Percentiles rank a stretch among this genome's conserved stretches.
phyloP scores from a whole-genome alignment of 2,888 invertebrate genomes.

The Panzeria rudis region DNA sequence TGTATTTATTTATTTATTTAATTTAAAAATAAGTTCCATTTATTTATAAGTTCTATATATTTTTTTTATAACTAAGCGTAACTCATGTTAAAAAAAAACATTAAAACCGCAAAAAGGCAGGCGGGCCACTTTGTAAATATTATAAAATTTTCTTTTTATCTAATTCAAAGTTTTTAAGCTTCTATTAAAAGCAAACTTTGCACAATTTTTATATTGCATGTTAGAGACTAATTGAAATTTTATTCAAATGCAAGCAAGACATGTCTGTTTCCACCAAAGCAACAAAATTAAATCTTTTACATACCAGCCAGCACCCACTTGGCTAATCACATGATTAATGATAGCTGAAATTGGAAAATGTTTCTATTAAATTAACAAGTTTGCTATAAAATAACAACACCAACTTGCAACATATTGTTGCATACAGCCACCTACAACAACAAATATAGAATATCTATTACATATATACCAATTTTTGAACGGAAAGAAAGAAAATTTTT shows the following conservation, averaged over 20 bases:
- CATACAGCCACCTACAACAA: neutral
- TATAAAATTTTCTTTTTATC: neutral
- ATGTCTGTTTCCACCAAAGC: neutral
- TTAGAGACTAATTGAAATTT: constrained; percentile 56
- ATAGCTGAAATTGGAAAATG: constrained; percentile 62
- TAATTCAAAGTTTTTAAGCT: neutral
- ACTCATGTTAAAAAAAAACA: too few relatives aligned
- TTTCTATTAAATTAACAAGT: constrained; percentile 59
- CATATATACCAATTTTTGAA: neutral
- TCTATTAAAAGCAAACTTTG: neutral
- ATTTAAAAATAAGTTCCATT: too few relatives aligned
- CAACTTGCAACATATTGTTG: constrained; percentile 67
- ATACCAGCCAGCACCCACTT: constrained; percentile 73
- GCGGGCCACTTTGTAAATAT: neutral
- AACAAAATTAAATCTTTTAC: constrained; percentile 30
- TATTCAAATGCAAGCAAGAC: neutral
- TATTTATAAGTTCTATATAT: too few relatives aligned
- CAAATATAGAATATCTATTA: neutral
- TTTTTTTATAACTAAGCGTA: too few relatives aligned
- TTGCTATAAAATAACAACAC: constrained; percentile 3
- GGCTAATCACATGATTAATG: constrained; percentile 78
- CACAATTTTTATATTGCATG: constrained; percentile 36
- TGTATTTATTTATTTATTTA: too few relatives aligned
- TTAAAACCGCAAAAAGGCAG: neutral
- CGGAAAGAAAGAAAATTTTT: neutral